A percentile compares a stretch with the other conserved stretches of the same genome.
These are phyloP conservation scores for Fregata magnificens DNA, from an alignment of 2,113 vertebrate species.

Conservation along the genomic window DNA sequence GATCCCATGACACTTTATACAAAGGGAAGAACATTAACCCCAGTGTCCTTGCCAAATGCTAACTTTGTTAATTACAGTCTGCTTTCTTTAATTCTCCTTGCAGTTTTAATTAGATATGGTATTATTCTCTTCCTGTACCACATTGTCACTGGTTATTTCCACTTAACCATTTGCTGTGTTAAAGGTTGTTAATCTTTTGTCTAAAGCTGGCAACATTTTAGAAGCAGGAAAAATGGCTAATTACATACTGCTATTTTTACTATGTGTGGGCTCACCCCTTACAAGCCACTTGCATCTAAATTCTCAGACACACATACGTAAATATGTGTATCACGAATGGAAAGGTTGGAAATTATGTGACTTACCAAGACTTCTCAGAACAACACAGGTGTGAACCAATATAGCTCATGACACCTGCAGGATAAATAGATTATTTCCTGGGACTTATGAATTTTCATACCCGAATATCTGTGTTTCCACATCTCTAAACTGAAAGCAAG, in stretches of 20 bases:
- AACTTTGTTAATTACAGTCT: slow-evolving; percentile 22
- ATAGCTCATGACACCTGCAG: not conserved
- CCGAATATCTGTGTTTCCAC: not conserved
- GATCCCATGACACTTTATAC: slow-evolving; percentile 12
- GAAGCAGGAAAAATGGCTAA: not conserved
- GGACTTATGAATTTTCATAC: not conserved
- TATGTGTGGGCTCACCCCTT: not conserved
- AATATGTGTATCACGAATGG: not conserved
- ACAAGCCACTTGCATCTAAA: not conserved
- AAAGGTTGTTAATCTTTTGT: slow-evolving; percentile 4
- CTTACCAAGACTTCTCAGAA: not conserved
- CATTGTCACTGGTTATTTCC: slow-evolving; percentile 13
- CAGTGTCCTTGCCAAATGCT: slow-evolving; percentile 33
- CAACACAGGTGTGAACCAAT: not conserved
- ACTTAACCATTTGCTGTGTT: slow-evolving; percentile 35
- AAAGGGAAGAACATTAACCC: slow-evolving; percentile 23
- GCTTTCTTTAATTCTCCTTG: slow-evolving; percentile 36
- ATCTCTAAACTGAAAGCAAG: not conserved
- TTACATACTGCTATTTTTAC: not conserved
- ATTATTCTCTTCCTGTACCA: slow-evolving; percentile 19
- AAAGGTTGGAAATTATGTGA: not conserved
- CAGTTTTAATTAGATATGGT: slow-evolving; percentile 31
- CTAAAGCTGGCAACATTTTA: not conserved
- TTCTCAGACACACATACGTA: not conserved
- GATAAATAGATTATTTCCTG: not conserved